Base-by-base conservation (phyloP, 2,113 vertebrate genomes). In the Vireo altiloquus region DNA sequence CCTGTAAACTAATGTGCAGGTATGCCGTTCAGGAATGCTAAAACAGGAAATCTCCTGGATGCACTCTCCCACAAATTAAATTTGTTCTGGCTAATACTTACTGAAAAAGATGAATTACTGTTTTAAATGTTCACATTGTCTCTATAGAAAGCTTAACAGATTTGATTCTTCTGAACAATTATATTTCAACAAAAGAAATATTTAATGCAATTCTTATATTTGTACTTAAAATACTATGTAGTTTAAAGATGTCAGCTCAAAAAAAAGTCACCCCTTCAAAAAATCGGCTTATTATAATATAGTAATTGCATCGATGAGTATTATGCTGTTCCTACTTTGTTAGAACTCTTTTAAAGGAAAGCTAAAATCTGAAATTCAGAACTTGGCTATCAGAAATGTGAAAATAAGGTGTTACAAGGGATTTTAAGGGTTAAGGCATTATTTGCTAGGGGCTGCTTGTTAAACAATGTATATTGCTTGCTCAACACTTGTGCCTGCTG, bases 291-390 rank as follows among this genome's bases (percentile, higher is more conserved):
- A 70, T 82, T 81, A 33, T 46, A 82, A 87, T 42, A 91, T 61
- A 81, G 72, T 87, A 70, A 70, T 50, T 78, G 71, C 74, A 90
- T 33, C 71, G 85, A 85, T 15, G 56, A 94, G 42, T 60, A 78
- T 78, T 40, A 59, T 80, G 52, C 57, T 64, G 74, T 78, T 57
- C 44, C 87, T 95, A 53, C 65, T 59, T 77, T 16, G 4, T 81
- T 82, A 88, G 30, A 64, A 2, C 2, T 74, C 63, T 79, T 88
- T 16, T 46, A 74, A 93, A 57, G 5, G 35, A 87, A 93, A 95
- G 61, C 30, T 70, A 61, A 93, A 92, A 92, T 74, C 11, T 82
- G 75, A 88, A 90, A 83, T 75, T 96, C 83, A 53, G 90, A 91
- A 47, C 47, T 52, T 39, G 33, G 22, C 61, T 65, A 46, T 12